Evolutionary conservation across 2,888 invertebrate genomes (phyloP).

Genomic region (Stenolophus ochropezus): DNA sequence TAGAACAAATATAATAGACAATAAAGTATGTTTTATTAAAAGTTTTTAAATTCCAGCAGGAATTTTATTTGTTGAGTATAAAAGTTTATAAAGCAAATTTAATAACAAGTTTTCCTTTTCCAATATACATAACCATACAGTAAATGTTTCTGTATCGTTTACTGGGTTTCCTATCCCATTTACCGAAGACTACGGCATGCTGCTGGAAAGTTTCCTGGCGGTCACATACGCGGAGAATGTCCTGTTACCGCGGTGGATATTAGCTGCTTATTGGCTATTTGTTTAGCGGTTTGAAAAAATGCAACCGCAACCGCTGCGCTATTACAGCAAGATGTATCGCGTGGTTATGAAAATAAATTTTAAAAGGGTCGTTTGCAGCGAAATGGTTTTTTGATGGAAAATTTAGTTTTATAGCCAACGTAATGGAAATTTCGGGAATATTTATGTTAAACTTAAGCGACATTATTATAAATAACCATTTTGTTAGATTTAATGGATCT

Average conservation of each 20-base stretch:
- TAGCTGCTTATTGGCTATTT: conserved; percentile 8
- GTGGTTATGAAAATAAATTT: background rate
- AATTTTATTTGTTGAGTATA: too few species aligned
- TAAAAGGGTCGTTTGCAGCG: background rate
- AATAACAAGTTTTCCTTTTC: too few species aligned
- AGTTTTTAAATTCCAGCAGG: too few species aligned
- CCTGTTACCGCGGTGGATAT: background rate
- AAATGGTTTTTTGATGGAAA: background rate
- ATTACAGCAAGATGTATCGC: background rate
- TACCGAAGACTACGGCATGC: too few species aligned
- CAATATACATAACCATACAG: too few species aligned
- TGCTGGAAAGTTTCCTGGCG: background rate
- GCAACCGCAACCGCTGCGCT: background rate
- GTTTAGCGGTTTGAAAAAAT: conserved; percentile 16
- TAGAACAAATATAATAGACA: too few species aligned
- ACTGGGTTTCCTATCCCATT: too few species aligned
- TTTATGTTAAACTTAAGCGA: background rate
- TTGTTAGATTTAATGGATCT: too few species aligned
- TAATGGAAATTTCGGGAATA: background rate
- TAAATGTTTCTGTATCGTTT: too few species aligned
- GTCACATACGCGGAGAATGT: background rate
- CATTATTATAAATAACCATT: too few species aligned
- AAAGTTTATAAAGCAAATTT: too few species aligned
- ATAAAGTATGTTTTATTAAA: too few species aligned
- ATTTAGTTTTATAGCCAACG: background rate